A percentile compares a stretch with the other conserved stretches of the same genome.
These are phyloP conservation scores for Protobothrops mucrosquamatus DNA, from an alignment of 2,113 vertebrate species.

Conservation along the genomic window DNA sequence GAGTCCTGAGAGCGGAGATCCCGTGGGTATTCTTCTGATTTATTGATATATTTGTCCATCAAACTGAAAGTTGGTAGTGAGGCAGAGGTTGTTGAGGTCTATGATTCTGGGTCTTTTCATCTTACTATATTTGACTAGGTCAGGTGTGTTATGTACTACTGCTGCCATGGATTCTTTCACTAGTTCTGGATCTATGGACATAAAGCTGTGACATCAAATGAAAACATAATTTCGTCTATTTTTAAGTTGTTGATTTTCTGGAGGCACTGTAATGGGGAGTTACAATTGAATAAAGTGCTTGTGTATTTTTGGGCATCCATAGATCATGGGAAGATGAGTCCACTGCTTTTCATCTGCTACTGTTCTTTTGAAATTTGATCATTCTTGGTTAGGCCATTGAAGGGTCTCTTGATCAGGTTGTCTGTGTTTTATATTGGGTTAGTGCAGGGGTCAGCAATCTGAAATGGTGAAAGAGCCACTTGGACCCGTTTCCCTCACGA, in stretches of 20 bases:
- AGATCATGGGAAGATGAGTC: not conserved
- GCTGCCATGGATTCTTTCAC: not conserved
- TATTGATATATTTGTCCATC: no score
- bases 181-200: not conserved
- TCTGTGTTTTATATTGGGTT: not conserved
- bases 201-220: not conserved
- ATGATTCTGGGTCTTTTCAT: not conserved
- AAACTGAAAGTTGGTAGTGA: not conserved
- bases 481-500: no score
- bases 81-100: not conserved
- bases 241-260: not conserved
- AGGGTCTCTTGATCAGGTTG: not conserved
- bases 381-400: not conserved
- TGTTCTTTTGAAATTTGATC: not conserved
- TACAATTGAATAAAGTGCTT: not conserved
- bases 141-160: not conserved
- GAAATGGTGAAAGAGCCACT: no score
- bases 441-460: not conserved
- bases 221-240: not conserved
- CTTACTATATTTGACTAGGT: not conserved
- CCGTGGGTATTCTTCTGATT: not conserved
- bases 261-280: not conserved
- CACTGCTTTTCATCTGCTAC: not conserved
- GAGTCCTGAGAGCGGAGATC: not conserved
- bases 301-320: not conserved